Evolutionary conservation across 2,888 invertebrate species (phyloP).

Genomic region (Drosophila dives): DNA sequence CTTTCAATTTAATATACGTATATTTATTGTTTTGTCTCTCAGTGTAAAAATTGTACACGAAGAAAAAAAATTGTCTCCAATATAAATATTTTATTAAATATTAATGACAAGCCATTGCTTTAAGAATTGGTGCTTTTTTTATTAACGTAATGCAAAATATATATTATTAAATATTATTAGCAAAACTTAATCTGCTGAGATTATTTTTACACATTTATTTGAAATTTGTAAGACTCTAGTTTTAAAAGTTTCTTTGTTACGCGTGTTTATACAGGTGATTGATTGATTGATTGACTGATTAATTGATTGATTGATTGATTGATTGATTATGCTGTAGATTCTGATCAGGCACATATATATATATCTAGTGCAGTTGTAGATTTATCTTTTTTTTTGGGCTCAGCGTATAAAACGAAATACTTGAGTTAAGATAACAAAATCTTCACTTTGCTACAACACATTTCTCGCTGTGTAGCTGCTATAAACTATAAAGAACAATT

Average conservation of each 20-base stretch:
- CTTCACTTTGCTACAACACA: background rate
- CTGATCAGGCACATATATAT: background rate
- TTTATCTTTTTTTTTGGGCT: no score
- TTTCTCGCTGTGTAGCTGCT: background rate
- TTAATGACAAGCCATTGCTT: no score
- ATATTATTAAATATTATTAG: background rate
- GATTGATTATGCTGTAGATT: background rate
- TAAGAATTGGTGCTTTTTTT: background rate
- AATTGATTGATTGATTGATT: background rate
- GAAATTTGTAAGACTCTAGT: fast-evolving
- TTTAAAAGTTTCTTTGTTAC: background rate
- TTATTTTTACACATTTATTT: background rate
- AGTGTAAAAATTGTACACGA: background rate
- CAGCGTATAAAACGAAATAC: background rate
- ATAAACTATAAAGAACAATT: background rate
- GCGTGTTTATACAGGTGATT: no score
- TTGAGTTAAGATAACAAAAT: background rate
- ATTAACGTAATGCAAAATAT: background rate
- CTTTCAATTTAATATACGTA: background rate
- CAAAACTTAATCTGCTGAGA: background rate
- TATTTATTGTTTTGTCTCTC: background rate
- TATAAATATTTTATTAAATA: background rate
- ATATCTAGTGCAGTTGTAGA: background rate
- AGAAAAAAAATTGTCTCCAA: background rate
- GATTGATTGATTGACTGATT: background rate